Percentiles rank a stretch among this genome's conserved stretches.
Evolutionary conservation across 2,797 vertebrate species (phyloP).

Genomic region (Sternarchorhynchus goeldii): DNA sequence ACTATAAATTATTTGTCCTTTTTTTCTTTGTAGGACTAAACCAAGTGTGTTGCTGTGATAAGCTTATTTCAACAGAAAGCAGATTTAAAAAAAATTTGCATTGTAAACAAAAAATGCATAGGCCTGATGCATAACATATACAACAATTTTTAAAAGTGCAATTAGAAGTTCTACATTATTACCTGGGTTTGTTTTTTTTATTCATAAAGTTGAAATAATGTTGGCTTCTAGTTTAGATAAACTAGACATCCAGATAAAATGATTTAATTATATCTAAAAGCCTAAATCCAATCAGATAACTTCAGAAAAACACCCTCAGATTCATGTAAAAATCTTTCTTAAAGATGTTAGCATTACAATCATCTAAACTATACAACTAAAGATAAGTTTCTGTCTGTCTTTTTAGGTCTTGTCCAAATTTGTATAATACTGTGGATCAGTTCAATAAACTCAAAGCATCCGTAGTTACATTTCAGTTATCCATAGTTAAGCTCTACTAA

Average conservation of each 20-base stretch:
- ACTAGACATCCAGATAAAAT: too few species aligned
- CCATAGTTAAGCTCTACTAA: neutral
- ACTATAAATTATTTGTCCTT: neutral
- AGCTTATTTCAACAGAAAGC: conserved; percentile 9
- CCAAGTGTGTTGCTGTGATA: neutral
- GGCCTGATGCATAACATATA: conserved; percentile 30
- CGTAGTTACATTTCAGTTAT: neutral
- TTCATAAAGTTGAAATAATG: neutral
- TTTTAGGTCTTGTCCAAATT: neutral
- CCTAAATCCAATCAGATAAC: neutral
- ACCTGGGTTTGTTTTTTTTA: neutral
- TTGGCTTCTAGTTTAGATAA: neutral
- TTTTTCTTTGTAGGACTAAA: neutral
- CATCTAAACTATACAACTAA: conserved; percentile 22
- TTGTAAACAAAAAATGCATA: conserved; percentile 11
- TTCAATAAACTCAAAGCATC: too few species aligned
- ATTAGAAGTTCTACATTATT: neutral
- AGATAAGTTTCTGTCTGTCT: neutral
- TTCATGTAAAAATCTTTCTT: neutral
- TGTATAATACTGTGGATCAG: too few species aligned
- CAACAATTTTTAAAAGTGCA: conserved; percentile 51
- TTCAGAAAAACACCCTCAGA: neutral
- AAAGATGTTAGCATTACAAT: neutral
- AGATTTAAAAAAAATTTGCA: neutral
- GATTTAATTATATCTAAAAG: neutral